Base-by-base conservation (phyloP, 2,113 vertebrate genomes). In the Condylura cristata region DNA sequence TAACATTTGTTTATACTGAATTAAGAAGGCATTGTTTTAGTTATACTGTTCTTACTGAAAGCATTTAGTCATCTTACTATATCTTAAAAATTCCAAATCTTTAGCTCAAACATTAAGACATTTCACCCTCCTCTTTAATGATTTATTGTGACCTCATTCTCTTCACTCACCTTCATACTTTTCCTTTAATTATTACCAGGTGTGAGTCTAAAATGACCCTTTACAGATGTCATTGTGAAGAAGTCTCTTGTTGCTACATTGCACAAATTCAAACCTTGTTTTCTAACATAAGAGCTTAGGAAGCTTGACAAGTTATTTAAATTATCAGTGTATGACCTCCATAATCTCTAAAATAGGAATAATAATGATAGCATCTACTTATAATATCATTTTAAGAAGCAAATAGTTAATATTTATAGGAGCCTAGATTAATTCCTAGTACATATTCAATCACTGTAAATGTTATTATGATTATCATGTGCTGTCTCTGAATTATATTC, bases 121-220 rank as follows among this genome's bases (percentile, higher is more conserved):
- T 37, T 39, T 30, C 39, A 34, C 46, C 6, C 8, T 53, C 34
- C 79, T 48, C 63, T 46, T 90, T n/a, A 79, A 79, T 37, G 1
- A 2, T 63, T 5, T 17, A 30, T 44, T 61, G 20, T 56, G 41
- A 44, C 20, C 1, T 75, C 90, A 84, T 44, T 95, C 18, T 5
- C 5, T 89, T 84, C 13, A 58, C 2, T 79, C 12, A 32, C 34
- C 37, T 85, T 88, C 63, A 90, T 4, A 75, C 18, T 20, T 87
- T 95, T 84, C 18, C 48, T 82, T 89, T 84, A 79, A 84, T 90
- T 70, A 84, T 90, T 76, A 65, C 65, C 10, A 37, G 37, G 1
- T 65, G 8, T 72, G 39, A n/a, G 3, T 44, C 34, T 46, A 53
- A 84, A 65, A 80, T 44, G 13, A 78, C 48, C 22, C 5, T 28